Evolutionary conservation across 2,797 vertebrate genomes (phyloP), one percentile per base, ranked within the genome.

Genomic region (Alcedo quadribrachys): DNA sequence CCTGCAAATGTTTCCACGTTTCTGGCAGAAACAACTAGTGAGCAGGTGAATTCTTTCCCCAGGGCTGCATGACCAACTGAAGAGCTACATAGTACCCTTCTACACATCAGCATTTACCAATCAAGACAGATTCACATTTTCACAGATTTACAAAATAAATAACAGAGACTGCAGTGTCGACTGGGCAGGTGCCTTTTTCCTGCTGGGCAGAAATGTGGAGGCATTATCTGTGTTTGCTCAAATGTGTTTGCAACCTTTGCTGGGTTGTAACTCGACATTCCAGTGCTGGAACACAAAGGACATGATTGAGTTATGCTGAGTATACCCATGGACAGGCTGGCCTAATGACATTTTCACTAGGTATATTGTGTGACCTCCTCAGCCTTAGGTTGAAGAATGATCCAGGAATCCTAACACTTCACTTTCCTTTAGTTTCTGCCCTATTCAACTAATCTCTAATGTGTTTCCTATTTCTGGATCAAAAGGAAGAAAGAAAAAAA

Each of bases 231-330:
- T 93, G 67, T 82, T 83, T 92, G 68, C 80, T 90, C 63, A 82
- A 35, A 78, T 77, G n/a, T 43, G 33, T 74, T 84, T 81, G 70
- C 42, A 69, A 65, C 78, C 61, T 86, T 80, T 87, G 45, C 77
- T 82, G 82, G 63, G 70, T 81, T 87, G 53, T 65, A 95, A 92
- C 57, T 50, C 89, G 65, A 50, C 75, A 65, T 92, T 90, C 93
- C 81, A 87, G 69, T 0, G 0, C 68, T 48, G 62, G 42, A 81
- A 87, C 73, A 92, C 85, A 89, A 93, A 93, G 61, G n/a, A 58
- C 32, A 21, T 1, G 11, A 84, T 32, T 85, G 79, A 90, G 57
- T 68, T 85, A 32, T 32, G 81, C 69, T 16, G 55, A 46, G 50
- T 67, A 85, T 28, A 46, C 24, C 40, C 57, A 28, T 0, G n/a